phyloP scores from a whole-genome alignment of 1,140 invertebrate genomes.

The Scaptomyza pallida region DNA sequence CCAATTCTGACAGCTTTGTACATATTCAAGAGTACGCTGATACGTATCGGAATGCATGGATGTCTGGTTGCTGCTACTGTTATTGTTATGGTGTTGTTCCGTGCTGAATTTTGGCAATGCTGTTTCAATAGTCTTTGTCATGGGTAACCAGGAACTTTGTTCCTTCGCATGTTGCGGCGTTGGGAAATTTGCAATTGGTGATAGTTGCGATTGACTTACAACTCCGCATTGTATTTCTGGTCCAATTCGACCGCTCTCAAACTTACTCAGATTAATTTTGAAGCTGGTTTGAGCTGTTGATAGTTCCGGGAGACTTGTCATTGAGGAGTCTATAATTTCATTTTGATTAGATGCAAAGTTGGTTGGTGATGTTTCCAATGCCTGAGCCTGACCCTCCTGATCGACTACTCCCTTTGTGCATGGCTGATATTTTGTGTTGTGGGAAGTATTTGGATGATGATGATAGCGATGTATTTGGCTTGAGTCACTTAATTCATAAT shows the following conservation, averaged over 20 bases:
- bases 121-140: neutral
- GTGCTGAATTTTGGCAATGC: neutral
- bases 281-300: conserved; percentile 63
- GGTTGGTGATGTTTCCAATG: neutral
- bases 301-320: conserved; percentile 72
- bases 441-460: neutral
- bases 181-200: conserved; percentile 42
- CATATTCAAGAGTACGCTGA: conserved; percentile 94
- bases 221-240: conserved; percentile 88
- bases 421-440: neutral
- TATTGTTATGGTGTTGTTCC: conserved; percentile 18
- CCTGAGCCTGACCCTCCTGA: no score
- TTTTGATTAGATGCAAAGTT: conserved; percentile 9
- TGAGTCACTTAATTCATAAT: neutral
- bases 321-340: conserved; percentile 67
- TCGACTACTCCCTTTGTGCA: neutral
- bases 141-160: neutral
- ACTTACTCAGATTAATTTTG: conserved; percentile 14
- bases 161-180: neutral
- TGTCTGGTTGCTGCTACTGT: conserved; percentile 1
- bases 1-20: conserved; percentile 95
- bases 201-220: conserved; percentile 87
- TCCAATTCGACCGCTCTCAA: conserved; percentile 55
- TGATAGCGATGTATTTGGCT: conserved; percentile 10
- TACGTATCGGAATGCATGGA: conserved; percentile 93